Evolutionary conservation across 1,140 invertebrate species (phyloP).

Genomic region (Drosophila asahinai): DNA sequence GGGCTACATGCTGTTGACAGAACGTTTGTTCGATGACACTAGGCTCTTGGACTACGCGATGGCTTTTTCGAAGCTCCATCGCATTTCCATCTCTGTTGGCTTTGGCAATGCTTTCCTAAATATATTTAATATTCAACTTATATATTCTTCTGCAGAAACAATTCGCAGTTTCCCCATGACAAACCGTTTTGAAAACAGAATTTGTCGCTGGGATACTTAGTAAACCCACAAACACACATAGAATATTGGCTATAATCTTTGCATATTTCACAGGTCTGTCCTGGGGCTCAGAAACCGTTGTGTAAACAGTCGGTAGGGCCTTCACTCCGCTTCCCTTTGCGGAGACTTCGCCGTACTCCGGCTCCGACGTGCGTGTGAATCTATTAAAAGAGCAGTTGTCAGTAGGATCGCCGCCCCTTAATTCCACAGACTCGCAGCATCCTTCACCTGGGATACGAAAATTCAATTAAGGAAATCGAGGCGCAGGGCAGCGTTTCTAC

Average conservation of each 20-base stretch:
- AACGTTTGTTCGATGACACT: no score
- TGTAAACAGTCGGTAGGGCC: constrained; percentile 2
- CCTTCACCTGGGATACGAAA: constrained; percentile 48
- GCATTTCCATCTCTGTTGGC: background rate
- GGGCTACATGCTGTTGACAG: no score
- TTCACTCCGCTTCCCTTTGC: background rate
- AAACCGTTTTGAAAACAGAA: background rate
- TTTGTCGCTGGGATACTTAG: no score
- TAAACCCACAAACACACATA: no score
- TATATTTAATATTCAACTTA: no score
- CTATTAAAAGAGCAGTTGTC: constrained; percentile 64
- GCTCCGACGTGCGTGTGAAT: constrained; percentile 67
- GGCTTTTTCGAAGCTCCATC: background rate
- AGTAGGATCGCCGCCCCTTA: background rate
- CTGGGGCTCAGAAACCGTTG: constrained; percentile 1
- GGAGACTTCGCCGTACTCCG: background rate
- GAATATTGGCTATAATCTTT: constrained; percentile 1
- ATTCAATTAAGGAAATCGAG: constrained; percentile 79
- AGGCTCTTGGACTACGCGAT: no score
- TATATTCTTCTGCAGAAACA: no score
- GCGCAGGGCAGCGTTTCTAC: constrained; percentile 62
- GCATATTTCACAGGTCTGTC: background rate
- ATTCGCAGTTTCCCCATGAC: background rate
- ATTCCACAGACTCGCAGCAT: constrained; percentile 3
- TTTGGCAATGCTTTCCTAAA: no score